Percentiles rank a stretch among this genome's conserved stretches.
phyloP scores from a whole-genome alignment of 2,113 vertebrate genomes.

The Phyllostomus hastatus region DNA sequence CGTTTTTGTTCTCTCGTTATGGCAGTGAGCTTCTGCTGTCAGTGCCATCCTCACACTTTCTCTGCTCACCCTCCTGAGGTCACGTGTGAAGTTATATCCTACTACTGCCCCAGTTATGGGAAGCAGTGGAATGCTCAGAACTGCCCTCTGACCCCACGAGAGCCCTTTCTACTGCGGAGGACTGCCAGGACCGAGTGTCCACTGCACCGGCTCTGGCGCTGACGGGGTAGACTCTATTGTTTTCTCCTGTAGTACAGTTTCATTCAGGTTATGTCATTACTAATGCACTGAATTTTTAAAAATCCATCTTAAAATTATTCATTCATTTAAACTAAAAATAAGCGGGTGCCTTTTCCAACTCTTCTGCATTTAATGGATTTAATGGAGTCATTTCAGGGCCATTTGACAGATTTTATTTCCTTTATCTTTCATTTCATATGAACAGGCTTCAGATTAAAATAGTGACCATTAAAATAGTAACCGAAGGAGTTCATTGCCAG shows the following conservation, averaged over 20 bases:
- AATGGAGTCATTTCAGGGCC: background rate
- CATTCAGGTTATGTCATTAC: background rate
- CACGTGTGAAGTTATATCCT: background rate
- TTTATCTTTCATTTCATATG: background rate
- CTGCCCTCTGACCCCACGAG: background rate
- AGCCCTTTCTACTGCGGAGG: background rate
- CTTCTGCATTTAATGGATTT: background rate
- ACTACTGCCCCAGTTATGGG: too few species aligned
- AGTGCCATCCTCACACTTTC: too few species aligned
- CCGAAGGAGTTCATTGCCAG: background rate
- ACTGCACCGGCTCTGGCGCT: background rate
- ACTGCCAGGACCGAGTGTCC: accelerated
- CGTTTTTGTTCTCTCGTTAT: background rate
- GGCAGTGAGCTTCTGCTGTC: too few species aligned
- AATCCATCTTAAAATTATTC: background rate
- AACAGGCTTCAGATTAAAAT: background rate
- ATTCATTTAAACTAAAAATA: background rate
- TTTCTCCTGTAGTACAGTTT: background rate
- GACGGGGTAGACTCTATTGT: background rate
- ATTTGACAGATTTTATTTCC: background rate
- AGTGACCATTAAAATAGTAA: background rate
- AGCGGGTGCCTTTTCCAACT: background rate
- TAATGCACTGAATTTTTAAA: background rate
- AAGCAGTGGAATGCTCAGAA: background rate
- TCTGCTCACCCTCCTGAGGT: background rate